phyloP scores from a whole-genome alignment of 1,140 invertebrate species.

The Watersipora subatra region DNA sequence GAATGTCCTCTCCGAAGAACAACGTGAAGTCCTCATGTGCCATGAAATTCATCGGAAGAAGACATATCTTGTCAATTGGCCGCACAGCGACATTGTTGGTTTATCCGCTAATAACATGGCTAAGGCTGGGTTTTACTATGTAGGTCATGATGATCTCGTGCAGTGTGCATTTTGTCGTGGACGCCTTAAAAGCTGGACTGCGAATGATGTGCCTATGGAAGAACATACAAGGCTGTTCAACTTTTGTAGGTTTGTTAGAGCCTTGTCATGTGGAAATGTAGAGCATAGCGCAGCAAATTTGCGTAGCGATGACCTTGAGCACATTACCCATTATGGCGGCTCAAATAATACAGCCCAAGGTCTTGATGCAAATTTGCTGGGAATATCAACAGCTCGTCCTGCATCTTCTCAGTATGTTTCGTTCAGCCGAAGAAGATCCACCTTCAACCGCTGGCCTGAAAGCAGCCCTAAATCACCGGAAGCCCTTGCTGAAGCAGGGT shows the following conservation, averaged over 20 bases:
- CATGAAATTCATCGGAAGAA: not conserved
- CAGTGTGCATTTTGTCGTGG: conserved; percentile 15
- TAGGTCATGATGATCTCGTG: conserved; percentile 8
- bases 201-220: conserved; percentile 10
- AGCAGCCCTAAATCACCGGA: conserved; percentile 53
- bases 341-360: too few species aligned
- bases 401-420: not conserved
- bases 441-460: conserved; percentile 56
- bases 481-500: conserved; percentile 64
- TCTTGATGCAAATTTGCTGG: too few species aligned
- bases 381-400: not conserved
- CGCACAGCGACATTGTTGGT: not conserved
- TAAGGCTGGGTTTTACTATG: not conserved
- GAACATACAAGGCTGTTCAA: conserved; percentile 11
- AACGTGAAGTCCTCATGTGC: too few species aligned
- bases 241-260: conserved; percentile 13
- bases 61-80: not conserved
- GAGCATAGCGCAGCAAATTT: too few species aligned
- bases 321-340: too few species aligned
- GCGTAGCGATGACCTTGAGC: too few species aligned
- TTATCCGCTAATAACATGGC: not conserved
- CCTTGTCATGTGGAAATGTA: conserved; percentile 9
- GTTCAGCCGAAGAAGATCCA: conserved; percentile 40
- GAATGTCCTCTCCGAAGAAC: too few species aligned
- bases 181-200: conserved; percentile 12